Percentiles rank a stretch among this genome's conserved stretches.
phyloP scores from a whole-genome alignment of 2,797 vertebrate species.

The Amniataba percoides region DNA sequence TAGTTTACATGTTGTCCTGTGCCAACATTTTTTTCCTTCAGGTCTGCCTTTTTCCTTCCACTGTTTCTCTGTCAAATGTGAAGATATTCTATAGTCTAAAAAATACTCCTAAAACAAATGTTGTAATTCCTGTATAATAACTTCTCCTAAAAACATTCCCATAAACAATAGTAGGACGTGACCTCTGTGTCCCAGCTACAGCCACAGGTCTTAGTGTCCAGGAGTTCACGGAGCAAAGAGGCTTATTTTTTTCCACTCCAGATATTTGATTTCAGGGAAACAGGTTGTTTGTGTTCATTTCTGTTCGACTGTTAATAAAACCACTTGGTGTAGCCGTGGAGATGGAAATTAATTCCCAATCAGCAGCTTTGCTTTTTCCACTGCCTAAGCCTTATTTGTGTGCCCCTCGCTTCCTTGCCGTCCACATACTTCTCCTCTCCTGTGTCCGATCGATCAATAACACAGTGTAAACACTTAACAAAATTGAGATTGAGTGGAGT shows the following conservation, averaged over 20 bases:
- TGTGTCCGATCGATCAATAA: slow-evolving; percentile 31
- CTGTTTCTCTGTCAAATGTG: neutral
- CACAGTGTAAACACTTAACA: slow-evolving; percentile 13
- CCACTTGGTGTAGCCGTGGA: neutral
- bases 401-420: neutral
- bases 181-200: slow-evolving; percentile 5
- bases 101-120: neutral
- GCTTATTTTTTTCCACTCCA: slow-evolving; percentile 44
- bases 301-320: slow-evolving; percentile 21
- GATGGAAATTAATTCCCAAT: slow-evolving; percentile 21
- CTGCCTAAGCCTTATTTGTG: neutral
- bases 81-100: neutral
- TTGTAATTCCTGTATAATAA: neutral
- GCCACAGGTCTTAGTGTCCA: slow-evolving; percentile 5
- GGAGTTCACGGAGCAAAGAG: slow-evolving; percentile 25
- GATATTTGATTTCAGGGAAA: slow-evolving; percentile 27
- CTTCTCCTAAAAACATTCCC: neutral
- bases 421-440: slow-evolving; percentile 6
- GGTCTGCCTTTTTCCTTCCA: neutral
- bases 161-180: neutral
- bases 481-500: slow-evolving; percentile 27
- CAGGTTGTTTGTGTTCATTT: slow-evolving; percentile 12
- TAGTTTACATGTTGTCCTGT: neutral
- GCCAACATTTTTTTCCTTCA: neutral
- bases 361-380: slow-evolving; percentile 16